Conservation (phyloP, 2,888 invertebrate genomes). For the Linnaemya vulpina region DNA sequence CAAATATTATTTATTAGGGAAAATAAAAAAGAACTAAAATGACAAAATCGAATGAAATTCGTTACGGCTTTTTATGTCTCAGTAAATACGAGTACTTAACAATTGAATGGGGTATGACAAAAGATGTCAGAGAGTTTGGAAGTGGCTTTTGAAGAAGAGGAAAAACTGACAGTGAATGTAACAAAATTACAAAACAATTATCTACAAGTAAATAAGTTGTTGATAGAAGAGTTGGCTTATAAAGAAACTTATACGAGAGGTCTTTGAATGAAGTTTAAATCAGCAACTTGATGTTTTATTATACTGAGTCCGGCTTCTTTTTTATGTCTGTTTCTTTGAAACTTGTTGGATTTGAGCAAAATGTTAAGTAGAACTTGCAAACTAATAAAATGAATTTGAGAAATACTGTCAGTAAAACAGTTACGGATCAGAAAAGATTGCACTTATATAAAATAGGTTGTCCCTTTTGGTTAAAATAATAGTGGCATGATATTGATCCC, state of each 20-base stretch:
- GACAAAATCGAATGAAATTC: conserved; percentile 52
- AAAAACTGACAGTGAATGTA: not conserved
- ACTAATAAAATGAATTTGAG: too few relatives aligned
- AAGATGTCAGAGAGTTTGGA: conserved; percentile 42
- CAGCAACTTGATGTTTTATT: conserved; percentile 29
- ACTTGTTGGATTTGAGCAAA: too few relatives aligned
- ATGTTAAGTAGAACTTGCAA: too few relatives aligned
- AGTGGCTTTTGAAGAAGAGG: conserved; percentile 18
- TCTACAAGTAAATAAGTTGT: conserved; percentile 26
- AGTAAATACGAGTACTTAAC: conserved; percentile 53
- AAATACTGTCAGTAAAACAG: too few relatives aligned
- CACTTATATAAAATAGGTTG: too few relatives aligned
- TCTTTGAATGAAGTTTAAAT: conserved; percentile 36
- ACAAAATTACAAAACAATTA: conserved; percentile 42
- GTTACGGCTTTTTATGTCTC: conserved; percentile 58
- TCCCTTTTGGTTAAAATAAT: too few relatives aligned
- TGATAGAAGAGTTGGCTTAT: conserved; percentile 15
- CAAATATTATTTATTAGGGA: conserved; percentile 62
- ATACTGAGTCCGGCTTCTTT: too few relatives aligned
- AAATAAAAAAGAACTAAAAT: conserved; percentile 38
- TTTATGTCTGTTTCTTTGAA: too few relatives aligned
- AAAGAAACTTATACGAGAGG: not conserved
- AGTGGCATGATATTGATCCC: too few relatives aligned
- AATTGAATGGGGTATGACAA: conserved; percentile 61
- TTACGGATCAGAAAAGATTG: too few relatives aligned